Percentiles rank a stretch among this genome's conserved stretches.
phyloP scores from a whole-genome alignment of 2,888 invertebrate genomes.

The Agrilus cyanescens region DNA sequence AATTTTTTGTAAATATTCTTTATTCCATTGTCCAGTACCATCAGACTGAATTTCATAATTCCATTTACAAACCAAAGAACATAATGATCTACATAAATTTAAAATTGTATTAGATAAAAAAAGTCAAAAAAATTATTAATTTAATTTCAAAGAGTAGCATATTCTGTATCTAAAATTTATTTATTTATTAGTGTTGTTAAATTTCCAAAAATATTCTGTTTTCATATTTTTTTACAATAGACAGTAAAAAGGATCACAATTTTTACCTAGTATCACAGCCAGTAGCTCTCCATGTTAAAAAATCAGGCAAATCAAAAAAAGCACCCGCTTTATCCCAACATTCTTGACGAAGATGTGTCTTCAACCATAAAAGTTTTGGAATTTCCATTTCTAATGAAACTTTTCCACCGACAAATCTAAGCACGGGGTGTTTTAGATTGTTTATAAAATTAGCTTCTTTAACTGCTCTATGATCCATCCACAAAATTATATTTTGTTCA shows the following conservation, averaged over 20 bases:
- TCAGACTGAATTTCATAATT: conserved; percentile 61
- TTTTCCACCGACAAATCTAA: conserved; percentile 81
- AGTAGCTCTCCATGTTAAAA: conserved; percentile 85
- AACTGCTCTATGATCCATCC: conserved; percentile 86
- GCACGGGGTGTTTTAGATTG: conserved; percentile 55
- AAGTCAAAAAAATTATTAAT: no score
- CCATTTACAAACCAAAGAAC: conserved; percentile 93
- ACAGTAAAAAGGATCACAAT: no score
- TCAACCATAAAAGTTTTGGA: conserved; percentile 89
- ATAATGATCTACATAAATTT: conserved; percentile 57
- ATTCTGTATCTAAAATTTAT: no score
- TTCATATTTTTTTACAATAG: no score
- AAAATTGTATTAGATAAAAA: background rate
- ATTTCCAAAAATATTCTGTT: no score
- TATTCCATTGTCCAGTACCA: conserved; percentile 56
- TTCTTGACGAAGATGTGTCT: conserved; percentile 49
- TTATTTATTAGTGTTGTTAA: no score
- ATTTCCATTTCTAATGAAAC: conserved; percentile 96
- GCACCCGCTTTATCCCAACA: conserved; percentile 61
- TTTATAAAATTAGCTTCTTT: conserved; percentile 74
- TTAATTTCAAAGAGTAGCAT: no score
- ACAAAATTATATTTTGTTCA: conserved; percentile 75
- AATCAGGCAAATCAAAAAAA: conserved; percentile 89
- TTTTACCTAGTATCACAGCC: conserved; percentile 51
- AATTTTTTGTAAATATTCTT: conserved; percentile 56